Conservation (phyloP, 2,113 vertebrate species). For the Sminthopsis crassicaudata region DNA sequence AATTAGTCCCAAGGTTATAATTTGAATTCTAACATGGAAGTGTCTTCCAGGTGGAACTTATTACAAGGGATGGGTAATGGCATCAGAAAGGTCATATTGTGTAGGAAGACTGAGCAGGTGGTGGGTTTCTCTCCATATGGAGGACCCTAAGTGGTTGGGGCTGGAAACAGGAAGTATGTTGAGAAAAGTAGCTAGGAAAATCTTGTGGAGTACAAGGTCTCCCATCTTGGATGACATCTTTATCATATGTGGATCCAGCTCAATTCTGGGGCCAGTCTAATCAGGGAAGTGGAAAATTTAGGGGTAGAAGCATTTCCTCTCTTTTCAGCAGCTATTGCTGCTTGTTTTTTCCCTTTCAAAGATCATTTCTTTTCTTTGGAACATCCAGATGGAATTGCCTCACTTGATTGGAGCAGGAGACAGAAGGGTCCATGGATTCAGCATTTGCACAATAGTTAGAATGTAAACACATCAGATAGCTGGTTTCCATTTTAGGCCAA, state of each 20-base stretch:
- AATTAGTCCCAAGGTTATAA: background rate
- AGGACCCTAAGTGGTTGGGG: background rate
- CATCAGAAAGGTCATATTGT: background rate
- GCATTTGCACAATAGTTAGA: background rate
- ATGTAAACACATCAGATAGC: background rate
- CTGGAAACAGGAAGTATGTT: background rate
- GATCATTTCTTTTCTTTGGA: background rate
- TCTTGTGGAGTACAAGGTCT: background rate
- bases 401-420: background rate
- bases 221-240: background rate
- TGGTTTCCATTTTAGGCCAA: background rate
- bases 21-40: background rate
- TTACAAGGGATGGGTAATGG: background rate
- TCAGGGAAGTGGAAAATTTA: background rate
- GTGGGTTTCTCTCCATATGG: background rate
- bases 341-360: background rate
- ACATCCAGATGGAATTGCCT: background rate
- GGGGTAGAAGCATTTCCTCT: background rate
- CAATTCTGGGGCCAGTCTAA: background rate
- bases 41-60: background rate
- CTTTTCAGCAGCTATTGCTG: background rate
- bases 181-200: background rate
- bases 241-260: background rate
- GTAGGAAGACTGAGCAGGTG: background rate
- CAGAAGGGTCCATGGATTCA: background rate